phyloP scores from a whole-genome alignment of 2,113 vertebrate genomes.

The Penelope pileata region DNA sequence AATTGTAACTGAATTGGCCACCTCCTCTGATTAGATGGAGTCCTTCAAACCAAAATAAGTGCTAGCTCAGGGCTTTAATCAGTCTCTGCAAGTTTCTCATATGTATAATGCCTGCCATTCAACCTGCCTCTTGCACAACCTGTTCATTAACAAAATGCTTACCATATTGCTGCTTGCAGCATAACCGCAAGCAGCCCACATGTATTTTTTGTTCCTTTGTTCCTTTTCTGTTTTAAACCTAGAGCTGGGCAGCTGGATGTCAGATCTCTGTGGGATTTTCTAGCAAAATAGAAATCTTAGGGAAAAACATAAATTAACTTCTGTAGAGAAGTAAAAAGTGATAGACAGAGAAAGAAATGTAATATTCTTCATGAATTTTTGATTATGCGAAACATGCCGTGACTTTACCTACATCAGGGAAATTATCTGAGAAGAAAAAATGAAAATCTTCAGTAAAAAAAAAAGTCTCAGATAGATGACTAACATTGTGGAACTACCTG shows the following conservation, averaged over 20 bases:
- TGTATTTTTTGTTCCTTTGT: neutral
- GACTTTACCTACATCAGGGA: neutral
- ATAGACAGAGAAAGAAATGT: neutral
- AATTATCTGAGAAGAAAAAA: conserved; percentile 16
- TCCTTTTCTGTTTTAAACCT: neutral
- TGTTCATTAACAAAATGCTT: neutral
- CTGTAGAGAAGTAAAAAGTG: neutral
- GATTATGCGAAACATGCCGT: neutral
- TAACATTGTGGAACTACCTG: neutral
- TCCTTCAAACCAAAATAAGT: neutral
- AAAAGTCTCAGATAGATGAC: neutral
- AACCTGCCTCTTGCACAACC: neutral
- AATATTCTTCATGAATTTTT: neutral
- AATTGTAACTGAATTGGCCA: neutral
- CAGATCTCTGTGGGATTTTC: neutral
- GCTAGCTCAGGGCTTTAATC: neutral
- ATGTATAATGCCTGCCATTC: neutral
- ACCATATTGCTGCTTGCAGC: neutral
- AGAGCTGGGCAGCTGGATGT: neutral
- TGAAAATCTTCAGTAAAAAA: neutral
- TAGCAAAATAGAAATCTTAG: neutral
- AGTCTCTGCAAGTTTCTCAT: neutral
- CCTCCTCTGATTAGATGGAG: neutral
- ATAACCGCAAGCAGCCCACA: neutral
- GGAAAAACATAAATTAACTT: neutral